Evolutionary conservation across 2,797 vertebrate species (phyloP).

Genomic region (Heterohyrax brucei): DNA sequence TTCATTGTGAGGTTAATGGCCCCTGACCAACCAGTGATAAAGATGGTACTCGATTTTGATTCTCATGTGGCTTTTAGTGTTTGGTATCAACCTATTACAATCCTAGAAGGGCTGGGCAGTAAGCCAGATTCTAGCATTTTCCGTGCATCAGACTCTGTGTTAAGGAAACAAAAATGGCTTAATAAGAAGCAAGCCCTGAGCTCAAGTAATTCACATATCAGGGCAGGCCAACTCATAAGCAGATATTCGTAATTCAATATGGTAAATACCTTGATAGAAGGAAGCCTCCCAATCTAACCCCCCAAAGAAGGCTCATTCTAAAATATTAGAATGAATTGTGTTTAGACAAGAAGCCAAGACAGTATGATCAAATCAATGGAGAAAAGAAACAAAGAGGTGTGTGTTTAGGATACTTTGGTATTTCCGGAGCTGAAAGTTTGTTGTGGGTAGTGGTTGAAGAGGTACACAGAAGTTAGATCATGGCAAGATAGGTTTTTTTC

Average conservation of each 20-base stretch:
- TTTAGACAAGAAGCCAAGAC: not conserved
- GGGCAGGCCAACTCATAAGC: not conserved
- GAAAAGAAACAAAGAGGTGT: not conserved
- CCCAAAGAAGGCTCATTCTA: not conserved
- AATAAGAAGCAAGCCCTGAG: not conserved
- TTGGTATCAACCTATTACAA: conserved; percentile 16
- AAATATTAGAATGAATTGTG: too few relatives aligned
- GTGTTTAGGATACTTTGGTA: not conserved
- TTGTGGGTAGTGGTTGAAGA: not conserved
- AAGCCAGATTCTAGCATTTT: not conserved
- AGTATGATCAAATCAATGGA: not conserved
- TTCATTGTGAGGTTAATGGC: not conserved
- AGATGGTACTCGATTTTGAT: not conserved
- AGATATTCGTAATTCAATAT: not conserved
- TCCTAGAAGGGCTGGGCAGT: not conserved
- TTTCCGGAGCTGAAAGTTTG: not conserved
- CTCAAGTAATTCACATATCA: not conserved
- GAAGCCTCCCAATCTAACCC: not conserved
- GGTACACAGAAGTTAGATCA: not conserved
- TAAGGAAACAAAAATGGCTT: not conserved
- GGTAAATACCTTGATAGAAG: not conserved
- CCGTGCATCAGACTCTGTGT: not conserved
- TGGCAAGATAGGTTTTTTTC: not conserved
- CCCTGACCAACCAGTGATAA: not conserved
- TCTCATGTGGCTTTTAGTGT: not conserved